Evolutionary conservation across 2,113 vertebrate species (phyloP), one percentile per base, ranked within the genome.

Genomic region (Protomyctophum bolini): DNA sequence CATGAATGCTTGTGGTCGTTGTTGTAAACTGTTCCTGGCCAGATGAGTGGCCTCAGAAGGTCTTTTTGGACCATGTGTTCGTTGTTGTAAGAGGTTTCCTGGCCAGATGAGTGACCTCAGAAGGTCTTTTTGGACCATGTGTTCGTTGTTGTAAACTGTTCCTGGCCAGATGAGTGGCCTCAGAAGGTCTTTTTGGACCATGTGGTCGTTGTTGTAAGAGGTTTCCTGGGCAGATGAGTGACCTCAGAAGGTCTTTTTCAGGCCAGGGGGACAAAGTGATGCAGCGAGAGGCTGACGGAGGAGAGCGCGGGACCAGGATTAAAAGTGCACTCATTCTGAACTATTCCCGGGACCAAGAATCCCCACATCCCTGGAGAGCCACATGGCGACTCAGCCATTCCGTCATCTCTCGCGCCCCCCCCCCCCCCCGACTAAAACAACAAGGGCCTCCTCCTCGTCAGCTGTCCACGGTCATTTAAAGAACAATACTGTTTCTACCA

Each of bases 321-420:
- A 92, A 91, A 88, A 90, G 91, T 86, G 89, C 70, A 54, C 82
- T 91, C 91, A 92, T 92, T 92, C 90, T 91, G 89, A 92, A 92
- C 91, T 93, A 93, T 93, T 93, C 90, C 86, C 87, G 88, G 92
- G 89, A 84, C 80, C 83, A 66, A 87, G 91, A 91, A 92, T 93
- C 80, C 76, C 57, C 6, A 82, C 6, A 82, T 90, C 91, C 89
- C 88, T 8, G 66, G 86, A 88, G 91, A 79, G 81, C 62, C 12
- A 50, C 1, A 2, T 11, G 73, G 80, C 75, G 21, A 83, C 82
- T 87, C 76, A 77, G 80, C 63, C 76, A 70, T 65, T 80, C 73
- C 46, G 70, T 85, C 91, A 89, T 87, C 85, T 84, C 73, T 87
- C 75, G 62, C 57, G 77, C 80, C 80, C 65, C 55, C 33, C 54